These are phyloP conservation scores for Hucho hucho DNA, from an alignment of 2,113 vertebrate species.

Conservation along the genomic window DNA sequence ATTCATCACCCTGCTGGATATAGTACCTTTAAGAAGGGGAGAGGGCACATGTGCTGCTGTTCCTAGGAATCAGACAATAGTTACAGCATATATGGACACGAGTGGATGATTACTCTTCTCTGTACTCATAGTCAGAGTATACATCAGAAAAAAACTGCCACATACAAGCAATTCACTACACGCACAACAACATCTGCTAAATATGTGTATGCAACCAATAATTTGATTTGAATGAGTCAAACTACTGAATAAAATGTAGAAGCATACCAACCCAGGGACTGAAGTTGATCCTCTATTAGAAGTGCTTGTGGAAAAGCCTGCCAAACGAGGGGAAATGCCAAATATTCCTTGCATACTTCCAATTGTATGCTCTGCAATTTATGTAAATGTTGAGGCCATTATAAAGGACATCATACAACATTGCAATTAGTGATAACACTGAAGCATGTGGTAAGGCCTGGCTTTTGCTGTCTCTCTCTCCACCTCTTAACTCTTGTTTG, in stretches of 20 bases:
- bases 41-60: neutral
- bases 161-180: no score
- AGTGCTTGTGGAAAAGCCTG: neutral
- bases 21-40: neutral
- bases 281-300: no score
- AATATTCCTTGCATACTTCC: neutral
- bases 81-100: no score
- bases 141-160: no score
- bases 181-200: no score
- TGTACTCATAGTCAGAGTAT: no score
- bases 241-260: no score
- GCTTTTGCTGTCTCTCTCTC: slow-evolving; percentile 16
- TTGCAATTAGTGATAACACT: slow-evolving; percentile 1
- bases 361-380: neutral
- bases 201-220: no score
- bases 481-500: slow-evolving; percentile 43
- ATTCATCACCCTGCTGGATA: slow-evolving; percentile 4
- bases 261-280: no score
- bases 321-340: neutral
- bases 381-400: slow-evolving; percentile 1
- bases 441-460: neutral
- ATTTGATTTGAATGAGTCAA: no score
- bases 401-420: slow-evolving; percentile 1
- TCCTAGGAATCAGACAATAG: neutral
- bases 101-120: no score